A percentile compares a stretch with the other conserved stretches of the same genome.
These are phyloP conservation scores for Ophonus ardosiacus DNA, from an alignment of 2,888 invertebrate species.

Conservation along the genomic window DNA sequence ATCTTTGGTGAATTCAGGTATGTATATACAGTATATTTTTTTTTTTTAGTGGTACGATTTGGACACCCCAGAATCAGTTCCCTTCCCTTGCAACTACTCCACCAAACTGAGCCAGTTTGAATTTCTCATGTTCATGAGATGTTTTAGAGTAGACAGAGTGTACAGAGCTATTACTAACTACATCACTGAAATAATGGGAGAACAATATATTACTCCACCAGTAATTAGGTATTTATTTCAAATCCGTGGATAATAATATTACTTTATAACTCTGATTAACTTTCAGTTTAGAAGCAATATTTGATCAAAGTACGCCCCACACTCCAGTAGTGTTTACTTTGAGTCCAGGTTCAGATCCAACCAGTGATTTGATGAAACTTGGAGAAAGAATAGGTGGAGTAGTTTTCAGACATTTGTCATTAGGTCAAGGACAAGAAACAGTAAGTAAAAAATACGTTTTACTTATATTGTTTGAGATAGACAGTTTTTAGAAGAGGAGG, in stretches of 20 bases:
- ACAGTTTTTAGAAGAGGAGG: no score
- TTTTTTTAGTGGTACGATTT: constrained; percentile 87
- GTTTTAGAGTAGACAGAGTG: constrained; percentile 93
- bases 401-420: constrained; percentile 90
- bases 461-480: no score
- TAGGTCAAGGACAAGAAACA: constrained; percentile 95
- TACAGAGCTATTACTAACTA: constrained; percentile 91
- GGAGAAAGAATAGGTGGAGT: constrained; percentile 83
- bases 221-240: constrained; percentile 79
- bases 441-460: constrained; percentile 74
- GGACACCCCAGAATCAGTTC: constrained; percentile 87
- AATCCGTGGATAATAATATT: neutral
- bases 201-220: constrained; percentile 93
- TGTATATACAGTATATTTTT: neutral
- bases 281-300: constrained; percentile 87
- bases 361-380: constrained; percentile 89
- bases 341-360: constrained; percentile 96
- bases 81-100: constrained; percentile 86
- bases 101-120: constrained; percentile 81
- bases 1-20: no score
- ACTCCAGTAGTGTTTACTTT: constrained; percentile 95
- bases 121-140: constrained; percentile 89
- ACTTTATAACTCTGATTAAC: constrained; percentile 32
- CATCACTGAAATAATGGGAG: constrained; percentile 89
- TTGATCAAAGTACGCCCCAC: constrained; percentile 88